Percentiles rank a stretch among this genome's conserved stretches.
Evolutionary conservation across 2,888 invertebrate genomes (phyloP).

Genomic region (Orchesellides sinensis): DNA sequence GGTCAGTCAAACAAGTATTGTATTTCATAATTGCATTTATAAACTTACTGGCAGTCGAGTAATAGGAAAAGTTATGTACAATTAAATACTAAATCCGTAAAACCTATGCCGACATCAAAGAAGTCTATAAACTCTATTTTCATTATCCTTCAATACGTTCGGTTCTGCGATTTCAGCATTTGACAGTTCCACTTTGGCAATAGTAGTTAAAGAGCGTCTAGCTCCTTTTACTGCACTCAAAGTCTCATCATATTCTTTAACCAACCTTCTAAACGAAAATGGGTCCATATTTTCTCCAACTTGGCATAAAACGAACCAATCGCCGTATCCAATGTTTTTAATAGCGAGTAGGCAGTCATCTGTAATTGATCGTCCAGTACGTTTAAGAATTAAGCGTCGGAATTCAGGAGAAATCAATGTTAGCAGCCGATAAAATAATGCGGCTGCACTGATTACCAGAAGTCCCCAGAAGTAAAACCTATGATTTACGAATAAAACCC

Average conservation of each 20-base stretch:
- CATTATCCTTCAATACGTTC: no score
- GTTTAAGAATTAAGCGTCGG: conserved; percentile 32
- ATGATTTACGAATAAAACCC: no score
- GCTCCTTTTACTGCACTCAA: no score
- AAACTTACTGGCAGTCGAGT: background rate
- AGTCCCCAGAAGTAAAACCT: conserved; percentile 50
- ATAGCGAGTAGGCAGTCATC: conserved; percentile 19
- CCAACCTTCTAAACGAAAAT: conserved; percentile 14
- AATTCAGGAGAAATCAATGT: conserved; percentile 20
- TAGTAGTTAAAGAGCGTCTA: no score
- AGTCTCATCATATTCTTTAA: conserved; percentile 25
- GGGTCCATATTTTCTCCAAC: conserved; percentile 53
- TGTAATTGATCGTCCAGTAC: background rate
- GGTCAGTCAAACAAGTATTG: no score
- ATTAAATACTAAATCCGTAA: no score
- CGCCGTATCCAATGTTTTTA: conserved; percentile 17
- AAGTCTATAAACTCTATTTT: no score
- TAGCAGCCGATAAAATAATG: conserved; percentile 22
- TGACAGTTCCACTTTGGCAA: no score
- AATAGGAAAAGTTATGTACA: background rate
- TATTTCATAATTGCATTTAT: no score
- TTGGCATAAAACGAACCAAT: conserved; percentile 44
- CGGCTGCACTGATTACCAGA: background rate
- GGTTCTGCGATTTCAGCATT: no score
- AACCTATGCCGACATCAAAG: no score